These are phyloP conservation scores for Paraplagusia blochii DNA, from an alignment of 2,113 vertebrate species.

Conservation along the genomic window DNA sequence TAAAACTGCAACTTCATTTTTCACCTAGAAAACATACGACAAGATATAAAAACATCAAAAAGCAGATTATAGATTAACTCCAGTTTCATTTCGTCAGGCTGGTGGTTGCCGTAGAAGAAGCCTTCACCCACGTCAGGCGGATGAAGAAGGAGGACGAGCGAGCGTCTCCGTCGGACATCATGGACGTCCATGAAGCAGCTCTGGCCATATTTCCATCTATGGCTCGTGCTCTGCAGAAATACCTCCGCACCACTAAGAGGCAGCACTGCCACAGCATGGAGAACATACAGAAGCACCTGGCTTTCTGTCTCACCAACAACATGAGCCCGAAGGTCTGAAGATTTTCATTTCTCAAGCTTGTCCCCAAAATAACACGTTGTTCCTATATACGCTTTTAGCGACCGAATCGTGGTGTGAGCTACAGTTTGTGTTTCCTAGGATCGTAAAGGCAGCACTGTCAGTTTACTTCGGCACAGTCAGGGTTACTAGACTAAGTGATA, in stretches of 20 bases:
- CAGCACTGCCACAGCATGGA: slow-evolving; percentile 98
- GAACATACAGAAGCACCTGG: slow-evolving; percentile 93
- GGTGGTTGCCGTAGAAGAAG: slow-evolving; percentile 93
- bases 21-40: too few species aligned
- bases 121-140: slow-evolving; percentile 92
- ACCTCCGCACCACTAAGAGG: slow-evolving; percentile 93
- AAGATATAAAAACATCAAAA: too few species aligned
- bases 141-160: slow-evolving; percentile 90
- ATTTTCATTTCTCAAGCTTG: too few species aligned
- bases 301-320: slow-evolving; percentile 92
- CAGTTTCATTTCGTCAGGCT: slow-evolving; percentile 75
- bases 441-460: too few species aligned
- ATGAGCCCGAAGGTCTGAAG: slow-evolving; percentile 91
- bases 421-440: too few species aligned
- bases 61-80: background rate
- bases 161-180: slow-evolving; percentile 86
- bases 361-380: too few species aligned
- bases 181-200: slow-evolving; percentile 92
- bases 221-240: slow-evolving; percentile 93
- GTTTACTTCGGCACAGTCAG: too few species aligned
- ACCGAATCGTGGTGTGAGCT: background rate
- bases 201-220: slow-evolving; percentile 95
- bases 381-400: too few species aligned
- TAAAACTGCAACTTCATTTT: too few species aligned
- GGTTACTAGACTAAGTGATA: too few species aligned